Conservation (phyloP, 1,140 invertebrate genomes). For the Sesamia nonagrioides region DNA sequence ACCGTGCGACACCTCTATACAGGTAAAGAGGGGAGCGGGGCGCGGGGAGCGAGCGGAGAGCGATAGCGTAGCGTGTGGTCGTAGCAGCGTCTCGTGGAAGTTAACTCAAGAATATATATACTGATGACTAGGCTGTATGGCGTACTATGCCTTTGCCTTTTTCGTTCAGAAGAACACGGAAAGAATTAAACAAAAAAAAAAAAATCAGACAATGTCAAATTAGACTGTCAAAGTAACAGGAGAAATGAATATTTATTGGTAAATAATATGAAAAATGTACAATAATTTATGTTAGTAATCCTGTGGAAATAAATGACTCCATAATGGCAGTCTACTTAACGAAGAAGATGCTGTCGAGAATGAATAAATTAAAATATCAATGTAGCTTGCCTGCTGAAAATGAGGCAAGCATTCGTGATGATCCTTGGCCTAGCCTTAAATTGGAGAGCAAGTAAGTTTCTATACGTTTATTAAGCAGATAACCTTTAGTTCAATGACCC, state of each 20-base stretch:
- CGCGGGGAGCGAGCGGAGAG: too few species aligned
- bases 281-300: not conserved
- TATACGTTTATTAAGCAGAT: not conserved
- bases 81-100: too few species aligned
- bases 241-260: not conserved
- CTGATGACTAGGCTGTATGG: too few species aligned
- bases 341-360: constrained; percentile 75
- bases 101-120: too few species aligned
- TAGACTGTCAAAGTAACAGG: not conserved
- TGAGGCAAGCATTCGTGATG: constrained; percentile 55
- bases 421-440: constrained; percentile 75
- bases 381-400: constrained; percentile 57
- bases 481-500: too few species aligned
- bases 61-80: too few species aligned
- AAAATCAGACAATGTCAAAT: too few species aligned
- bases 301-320: not conserved
- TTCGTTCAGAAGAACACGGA: too few species aligned
- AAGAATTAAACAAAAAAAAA: too few species aligned
- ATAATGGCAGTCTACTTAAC: constrained; percentile 79
- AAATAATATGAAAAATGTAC: constrained; percentile 4
- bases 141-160: too few species aligned
- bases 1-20: too few species aligned
- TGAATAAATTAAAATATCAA: constrained; percentile 72
- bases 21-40: too few species aligned
- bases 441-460: constrained; percentile 34